Percentiles rank a stretch among this genome's conserved stretches.
Evolutionary conservation across 2,888 invertebrate genomes (phyloP).

Genomic region (Bellardia bayeri): DNA sequence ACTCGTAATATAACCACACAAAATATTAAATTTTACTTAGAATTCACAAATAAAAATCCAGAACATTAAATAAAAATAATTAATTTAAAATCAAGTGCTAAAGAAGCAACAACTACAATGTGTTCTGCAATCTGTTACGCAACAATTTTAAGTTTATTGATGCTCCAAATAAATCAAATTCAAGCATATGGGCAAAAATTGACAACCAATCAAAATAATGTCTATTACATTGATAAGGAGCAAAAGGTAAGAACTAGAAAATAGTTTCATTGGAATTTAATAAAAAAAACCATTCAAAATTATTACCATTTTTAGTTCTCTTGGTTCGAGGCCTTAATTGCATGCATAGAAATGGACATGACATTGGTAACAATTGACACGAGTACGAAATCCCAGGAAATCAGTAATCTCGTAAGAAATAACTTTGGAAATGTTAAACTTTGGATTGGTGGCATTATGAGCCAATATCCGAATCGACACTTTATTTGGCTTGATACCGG

Average conservation of each 20-base stretch:
- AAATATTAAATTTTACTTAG: not conserved
- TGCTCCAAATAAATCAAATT: not conserved
- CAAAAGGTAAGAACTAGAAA: slow-evolving; percentile 8
- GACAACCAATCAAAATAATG: not conserved
- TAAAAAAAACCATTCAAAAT: too few species aligned
- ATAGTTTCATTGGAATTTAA: not conserved
- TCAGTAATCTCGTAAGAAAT: slow-evolving; percentile 11
- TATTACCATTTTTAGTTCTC: slow-evolving; percentile 19
- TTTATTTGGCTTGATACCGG: slow-evolving; percentile 31
- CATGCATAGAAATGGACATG: slow-evolving; percentile 41
- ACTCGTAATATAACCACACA: too few species aligned
- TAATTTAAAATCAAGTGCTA: not conserved
- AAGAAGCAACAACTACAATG: not conserved
- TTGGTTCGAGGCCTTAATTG: slow-evolving; percentile 26
- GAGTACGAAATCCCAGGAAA: slow-evolving; percentile 30
- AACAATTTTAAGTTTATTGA: not conserved
- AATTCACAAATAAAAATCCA: not conserved
- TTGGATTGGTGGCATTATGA: slow-evolving; percentile 49
- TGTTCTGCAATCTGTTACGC: not conserved
- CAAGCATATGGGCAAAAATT: not conserved
- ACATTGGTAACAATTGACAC: slow-evolving; percentile 34
- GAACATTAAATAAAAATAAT: not conserved
- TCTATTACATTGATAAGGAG: slow-evolving; percentile 26
- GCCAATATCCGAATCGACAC: not conserved
- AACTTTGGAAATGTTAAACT: slow-evolving; percentile 12